Evolutionary conservation across 2,797 vertebrate species (phyloP).

Genomic region (Fringilla coelebs): DNA sequence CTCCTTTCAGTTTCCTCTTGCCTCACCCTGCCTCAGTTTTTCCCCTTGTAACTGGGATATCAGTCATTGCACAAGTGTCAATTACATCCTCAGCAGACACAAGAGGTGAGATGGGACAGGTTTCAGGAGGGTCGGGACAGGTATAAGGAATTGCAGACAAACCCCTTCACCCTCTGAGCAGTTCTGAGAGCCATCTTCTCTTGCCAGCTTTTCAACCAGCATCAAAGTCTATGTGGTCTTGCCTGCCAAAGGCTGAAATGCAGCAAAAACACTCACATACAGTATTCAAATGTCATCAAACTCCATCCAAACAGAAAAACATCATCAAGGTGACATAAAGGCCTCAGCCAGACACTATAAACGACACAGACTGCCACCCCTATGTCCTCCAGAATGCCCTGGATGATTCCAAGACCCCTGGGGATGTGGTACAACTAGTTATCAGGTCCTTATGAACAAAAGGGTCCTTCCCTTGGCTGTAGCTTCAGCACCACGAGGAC

Average conservation of each 20-base stretch:
- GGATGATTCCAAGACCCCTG: neutral
- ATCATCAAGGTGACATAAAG: neutral
- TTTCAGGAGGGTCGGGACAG: neutral
- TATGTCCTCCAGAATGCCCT: neutral
- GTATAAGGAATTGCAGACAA: neutral
- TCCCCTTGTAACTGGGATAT: neutral
- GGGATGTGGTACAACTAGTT: neutral
- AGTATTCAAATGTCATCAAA: neutral
- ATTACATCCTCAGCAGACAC: neutral
- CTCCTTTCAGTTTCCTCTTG: neutral
- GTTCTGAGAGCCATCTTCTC: neutral
- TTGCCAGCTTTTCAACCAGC: neutral
- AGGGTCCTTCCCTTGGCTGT: neutral
- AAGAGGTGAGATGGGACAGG: neutral
- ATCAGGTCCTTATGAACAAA: neutral
- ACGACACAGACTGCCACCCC: accelerated
- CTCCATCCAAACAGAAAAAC: neutral
- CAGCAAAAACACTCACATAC: neutral
- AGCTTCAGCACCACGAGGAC: neutral
- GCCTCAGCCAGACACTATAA: neutral
- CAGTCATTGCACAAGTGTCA: neutral
- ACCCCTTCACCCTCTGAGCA: neutral
- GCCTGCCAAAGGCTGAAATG: neutral
- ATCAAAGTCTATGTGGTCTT: neutral
- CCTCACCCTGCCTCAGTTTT: neutral